A percentile compares a stretch with the other conserved stretches of the same genome.
These are phyloP conservation scores for Cherax destructor DNA, from an alignment of 1,140 invertebrate species.

Conservation along the genomic window DNA sequence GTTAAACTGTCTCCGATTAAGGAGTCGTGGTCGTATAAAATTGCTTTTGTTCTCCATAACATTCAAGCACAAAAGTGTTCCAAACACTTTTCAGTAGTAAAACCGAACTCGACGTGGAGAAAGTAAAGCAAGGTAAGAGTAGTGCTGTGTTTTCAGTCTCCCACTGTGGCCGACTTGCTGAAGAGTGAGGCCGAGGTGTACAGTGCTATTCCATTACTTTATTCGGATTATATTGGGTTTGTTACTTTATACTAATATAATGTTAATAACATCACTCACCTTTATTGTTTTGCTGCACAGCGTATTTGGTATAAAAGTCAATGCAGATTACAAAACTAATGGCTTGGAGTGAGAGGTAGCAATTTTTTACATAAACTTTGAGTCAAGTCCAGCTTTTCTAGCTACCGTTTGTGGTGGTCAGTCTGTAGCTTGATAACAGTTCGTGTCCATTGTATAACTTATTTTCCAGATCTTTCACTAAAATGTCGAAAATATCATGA, in stretches of 20 bases:
- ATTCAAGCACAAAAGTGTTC: neutral
- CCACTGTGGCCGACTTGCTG: no score
- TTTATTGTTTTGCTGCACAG: constrained; percentile 9
- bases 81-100: no score
- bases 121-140: no score
- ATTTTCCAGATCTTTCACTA: neutral
- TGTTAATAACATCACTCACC: neutral
- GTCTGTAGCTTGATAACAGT: neutral
- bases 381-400: constrained; percentile 1
- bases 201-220: no score
- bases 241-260: no score
- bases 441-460: neutral
- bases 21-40: neutral
- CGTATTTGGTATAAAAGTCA: neutral
- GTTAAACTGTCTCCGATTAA: constrained; percentile 12
- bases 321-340: neutral
- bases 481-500: neutral
- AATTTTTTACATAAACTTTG: constrained; percentile 11
- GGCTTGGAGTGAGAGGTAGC: neutral
- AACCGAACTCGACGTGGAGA: no score
- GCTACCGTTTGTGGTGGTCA: neutral
- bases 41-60: neutral
- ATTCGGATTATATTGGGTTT: no score
- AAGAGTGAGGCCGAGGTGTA: no score
- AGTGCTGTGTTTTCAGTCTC: no score